Evolutionary conservation across 64 coral and sea anemone genomes (phyloP).

Genomic region (Catalaphyllia jardinei): DNA sequence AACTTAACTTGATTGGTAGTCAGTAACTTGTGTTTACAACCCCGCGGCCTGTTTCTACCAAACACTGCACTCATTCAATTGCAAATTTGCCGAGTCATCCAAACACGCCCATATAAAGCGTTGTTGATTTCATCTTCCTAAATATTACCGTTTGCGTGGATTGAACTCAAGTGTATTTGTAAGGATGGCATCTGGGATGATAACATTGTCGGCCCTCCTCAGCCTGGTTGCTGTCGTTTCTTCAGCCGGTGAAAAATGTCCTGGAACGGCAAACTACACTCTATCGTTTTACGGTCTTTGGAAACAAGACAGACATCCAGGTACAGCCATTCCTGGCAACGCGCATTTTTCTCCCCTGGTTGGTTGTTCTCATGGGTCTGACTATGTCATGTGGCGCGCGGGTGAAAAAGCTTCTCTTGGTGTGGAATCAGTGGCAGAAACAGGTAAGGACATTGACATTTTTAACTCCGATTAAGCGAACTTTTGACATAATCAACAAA

Average conservation of each 20-base stretch:
- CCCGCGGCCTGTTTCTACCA: too few relatives aligned
- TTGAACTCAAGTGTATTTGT: not conserved
- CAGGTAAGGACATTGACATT: not conserved
- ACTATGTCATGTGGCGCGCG: not conserved
- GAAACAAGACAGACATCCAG: not conserved
- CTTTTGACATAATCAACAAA: not conserved
- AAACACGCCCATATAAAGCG: too few relatives aligned
- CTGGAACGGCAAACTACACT: not conserved
- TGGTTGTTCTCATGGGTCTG: not conserved
- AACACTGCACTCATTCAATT: too few relatives aligned
- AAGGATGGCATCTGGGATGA: not conserved
- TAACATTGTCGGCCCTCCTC: not conserved
- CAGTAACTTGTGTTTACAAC: too few relatives aligned
- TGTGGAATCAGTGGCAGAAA: not conserved
- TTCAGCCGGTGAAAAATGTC: not conserved
- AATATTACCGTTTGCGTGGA: not conserved
- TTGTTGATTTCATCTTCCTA: too few relatives aligned
- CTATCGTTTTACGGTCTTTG: not conserved
- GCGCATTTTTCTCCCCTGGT: not conserved
- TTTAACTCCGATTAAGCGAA: too few relatives aligned
- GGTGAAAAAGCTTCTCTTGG: not conserved
- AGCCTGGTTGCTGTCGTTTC: not conserved
- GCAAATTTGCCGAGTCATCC: too few relatives aligned
- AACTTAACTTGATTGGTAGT: too few relatives aligned
- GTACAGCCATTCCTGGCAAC: not conserved